phyloP scores from a whole-genome alignment of 2,113 vertebrate species.

The Piprites chloris region DNA sequence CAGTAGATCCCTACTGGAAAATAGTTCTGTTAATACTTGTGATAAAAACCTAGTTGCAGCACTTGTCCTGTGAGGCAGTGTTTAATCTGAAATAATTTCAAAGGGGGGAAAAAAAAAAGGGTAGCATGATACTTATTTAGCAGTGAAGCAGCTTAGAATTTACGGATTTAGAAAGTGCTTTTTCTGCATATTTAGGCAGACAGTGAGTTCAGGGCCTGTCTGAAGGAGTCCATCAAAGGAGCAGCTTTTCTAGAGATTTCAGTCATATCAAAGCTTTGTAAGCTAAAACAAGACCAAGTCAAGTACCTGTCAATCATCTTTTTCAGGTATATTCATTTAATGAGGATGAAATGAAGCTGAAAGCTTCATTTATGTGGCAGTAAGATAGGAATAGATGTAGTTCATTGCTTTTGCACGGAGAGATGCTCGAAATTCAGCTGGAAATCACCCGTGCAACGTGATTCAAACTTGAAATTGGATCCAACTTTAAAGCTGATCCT shows the following conservation, averaged over 20 bases:
- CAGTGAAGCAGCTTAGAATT: background rate
- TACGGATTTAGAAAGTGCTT: background rate
- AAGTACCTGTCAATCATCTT: background rate
- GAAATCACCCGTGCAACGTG: background rate
- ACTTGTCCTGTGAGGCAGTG: background rate
- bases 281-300: background rate
- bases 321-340: background rate
- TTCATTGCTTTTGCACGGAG: background rate
- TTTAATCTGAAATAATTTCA: background rate
- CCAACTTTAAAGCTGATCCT: background rate
- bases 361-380: background rate
- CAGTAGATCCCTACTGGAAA: background rate
- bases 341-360: background rate
- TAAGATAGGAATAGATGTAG: background rate
- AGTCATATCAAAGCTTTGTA: background rate
- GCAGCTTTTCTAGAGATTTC: background rate
- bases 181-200: background rate
- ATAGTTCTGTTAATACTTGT: background rate
- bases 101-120: background rate
- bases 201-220: background rate
- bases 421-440: background rate
- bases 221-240: background rate
- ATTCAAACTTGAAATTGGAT: background rate
- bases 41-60: background rate
- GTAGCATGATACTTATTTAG: too few relatives aligned